Evolutionary conservation across 2,113 vertebrate species (phyloP), one percentile per base, ranked within the genome.

Genomic region (Phyllopteryx taeniolatus): DNA sequence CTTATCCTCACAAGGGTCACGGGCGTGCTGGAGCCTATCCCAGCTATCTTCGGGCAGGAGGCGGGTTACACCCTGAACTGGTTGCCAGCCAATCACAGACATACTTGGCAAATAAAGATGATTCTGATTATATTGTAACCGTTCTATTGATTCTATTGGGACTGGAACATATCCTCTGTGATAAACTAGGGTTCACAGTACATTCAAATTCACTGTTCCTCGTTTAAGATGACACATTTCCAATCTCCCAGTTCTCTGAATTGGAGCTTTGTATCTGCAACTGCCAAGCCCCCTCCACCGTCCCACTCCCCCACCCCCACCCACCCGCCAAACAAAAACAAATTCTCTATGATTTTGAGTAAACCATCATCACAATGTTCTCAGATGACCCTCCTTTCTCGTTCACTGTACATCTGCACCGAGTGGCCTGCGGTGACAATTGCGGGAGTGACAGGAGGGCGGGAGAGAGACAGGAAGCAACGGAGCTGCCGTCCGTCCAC

Each of bases 321-420:
- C 27, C 27, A 84, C 75, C 74, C 81, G 67, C 54, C 74, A 80
- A 81, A 82, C 35, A 83, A 77, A 79, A 80, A 85, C 84, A 71
- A 64, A 90, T 85, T 85, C 65, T 77, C 51, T 59, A 73, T 54
- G 73, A 78, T 76, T 72, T 62, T 59, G 17, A 65, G 56, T 59
- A 82, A 83, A 85, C 72, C 79, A 72, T 83, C 79, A 46, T 83
- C 79, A 46, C 61, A 70, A 60, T 76, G 78, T 76, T 75, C 71
- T 56, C 72, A 79, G 46, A 78, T 78, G 49, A 27, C 68, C 70
- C 74, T 73, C 71, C 73, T 73, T 66, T 11, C 64, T 64, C 39
- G 62, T 74, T 54, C 73, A 68, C 83, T 78, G 71, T 44, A 68
- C 63, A 78, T 73, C 78, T 82, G 68, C 75, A 67, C 72, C 22